Evolutionary conservation across 1,140 invertebrate genomes (phyloP), one percentile per base, ranked within the genome.

Genomic region (Bombus waltoni): DNA sequence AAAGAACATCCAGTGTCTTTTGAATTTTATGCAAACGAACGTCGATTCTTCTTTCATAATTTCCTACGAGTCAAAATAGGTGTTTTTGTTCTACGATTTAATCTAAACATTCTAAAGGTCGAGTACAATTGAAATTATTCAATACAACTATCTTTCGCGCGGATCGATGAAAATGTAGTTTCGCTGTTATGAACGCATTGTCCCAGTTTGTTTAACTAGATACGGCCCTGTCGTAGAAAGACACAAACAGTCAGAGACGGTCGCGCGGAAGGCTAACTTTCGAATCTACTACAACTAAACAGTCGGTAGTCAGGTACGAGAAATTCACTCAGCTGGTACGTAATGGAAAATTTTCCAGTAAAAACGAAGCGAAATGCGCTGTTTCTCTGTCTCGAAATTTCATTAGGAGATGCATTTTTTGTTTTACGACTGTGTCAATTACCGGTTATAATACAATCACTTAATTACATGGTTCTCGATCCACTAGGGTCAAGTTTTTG

Each of bases 181-280:
- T 84, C 53, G 42, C 53, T 79, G 35, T 59, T 80, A 28, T n/a
- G 53, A 53, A 72, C 71, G 70, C 62, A 57, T 74, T 68, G 79
- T 85, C 59, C 70, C 79, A 81, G 70, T 68, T 62, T 87, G 72
- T 47, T 71, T 59, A 59, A 87, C 35, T 90, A 81, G 87, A 85
- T 92, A 87, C 90, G 86, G 78, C 79, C 87, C 92, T 90, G 88
- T 87, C 83, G 82, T 90, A 84, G 88, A 93, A 89, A 92, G 91
- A 91, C 85, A 89, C 87, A 82, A 91, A 78, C 87, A 85, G 74
- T 65, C 83, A 18, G 87, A 88, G 87, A 92, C 74, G 86, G 78
- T 84, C 90, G 86, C 87, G 81, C 53, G 87, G 89, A 92, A 93
- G 91, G 87, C 91, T 90, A 92, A 94, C 93, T 94, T 94, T 94